A percentile compares a stretch with the other conserved stretches of the same genome.
Evolutionary conservation across 2,888 invertebrate genomes (phyloP).

Genomic region (Drosophila conformis): DNA sequence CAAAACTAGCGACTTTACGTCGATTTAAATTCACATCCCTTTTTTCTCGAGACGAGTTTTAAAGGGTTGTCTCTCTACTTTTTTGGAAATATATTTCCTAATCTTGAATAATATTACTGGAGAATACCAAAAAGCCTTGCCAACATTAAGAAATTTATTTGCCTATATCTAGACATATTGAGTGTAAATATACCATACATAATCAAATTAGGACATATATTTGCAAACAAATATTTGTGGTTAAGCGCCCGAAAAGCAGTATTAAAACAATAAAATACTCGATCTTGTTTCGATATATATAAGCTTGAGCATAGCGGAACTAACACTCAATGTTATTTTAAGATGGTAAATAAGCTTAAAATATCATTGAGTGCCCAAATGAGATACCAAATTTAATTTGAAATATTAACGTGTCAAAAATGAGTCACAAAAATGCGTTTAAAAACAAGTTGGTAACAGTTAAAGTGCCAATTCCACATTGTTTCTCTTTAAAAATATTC

Average conservation of each 20-base stretch:
- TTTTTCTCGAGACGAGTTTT: not conserved
- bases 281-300: not conserved
- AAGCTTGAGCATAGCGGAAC: not conserved
- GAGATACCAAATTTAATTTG: conserved; percentile 4
- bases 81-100: not conserved
- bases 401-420: conserved; percentile 4
- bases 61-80: not conserved
- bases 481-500: not conserved
- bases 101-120: not conserved
- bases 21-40: not conserved
- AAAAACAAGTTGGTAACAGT: not conserved
- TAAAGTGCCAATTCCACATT: not conserved
- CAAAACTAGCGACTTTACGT: not conserved
- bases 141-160: not conserved
- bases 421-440: conserved; percentile 11
- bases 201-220: not conserved
- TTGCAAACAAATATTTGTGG: too few species aligned
- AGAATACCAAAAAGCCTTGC: not conserved
- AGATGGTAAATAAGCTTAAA: not conserved
- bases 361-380: not conserved
- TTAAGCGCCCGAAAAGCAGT: not conserved
- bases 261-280: not conserved
- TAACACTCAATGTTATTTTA: too few species aligned
- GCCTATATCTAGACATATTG: not conserved
- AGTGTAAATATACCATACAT: not conserved